A percentile compares a stretch with the other conserved stretches of the same genome.
Conservation (phyloP, 2,113 vertebrate species). For the Spea multiplicata region DNA sequence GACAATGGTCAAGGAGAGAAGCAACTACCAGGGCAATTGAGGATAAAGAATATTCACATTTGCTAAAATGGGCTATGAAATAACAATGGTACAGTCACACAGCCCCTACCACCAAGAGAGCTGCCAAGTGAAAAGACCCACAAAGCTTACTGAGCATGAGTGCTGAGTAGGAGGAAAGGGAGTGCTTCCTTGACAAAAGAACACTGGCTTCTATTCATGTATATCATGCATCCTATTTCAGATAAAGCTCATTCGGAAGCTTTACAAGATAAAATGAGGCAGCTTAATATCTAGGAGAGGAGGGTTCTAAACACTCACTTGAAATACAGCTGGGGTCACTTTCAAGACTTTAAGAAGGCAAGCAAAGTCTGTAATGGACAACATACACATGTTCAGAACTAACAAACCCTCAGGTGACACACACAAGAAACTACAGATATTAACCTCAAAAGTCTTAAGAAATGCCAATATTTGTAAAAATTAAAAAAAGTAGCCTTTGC, state of each 20-base stretch:
- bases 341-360: background rate
- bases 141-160: conserved; percentile 57
- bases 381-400: too few species aligned
- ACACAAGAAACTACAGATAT: conserved; percentile 53
- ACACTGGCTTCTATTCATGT: conserved; percentile 62
- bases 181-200: conserved; percentile 53
- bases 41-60: too few species aligned
- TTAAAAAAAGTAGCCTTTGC: conserved; percentile 46
- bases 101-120: too few species aligned
- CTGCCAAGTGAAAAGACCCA: conserved; percentile 50
- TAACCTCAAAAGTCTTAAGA: conserved; percentile 63
- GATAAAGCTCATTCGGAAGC: conserved; percentile 51
- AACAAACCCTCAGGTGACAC: conserved; percentile 45
- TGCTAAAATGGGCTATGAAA: too few species aligned
- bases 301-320: background rate
- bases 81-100: too few species aligned
- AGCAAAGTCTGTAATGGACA: background rate
- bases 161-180: conserved; percentile 60
- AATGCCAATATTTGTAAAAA: conserved; percentile 58
- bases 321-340: conserved; percentile 12
- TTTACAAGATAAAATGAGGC: conserved; percentile 53
- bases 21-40: too few species aligned
- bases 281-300: conserved; percentile 48
- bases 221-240: conserved; percentile 52
- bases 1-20: too few species aligned